Evolutionary conservation across 2,888 invertebrate genomes (phyloP), one percentile per base, ranked within the genome.

Genomic region (Enchytraeus crypticus): DNA sequence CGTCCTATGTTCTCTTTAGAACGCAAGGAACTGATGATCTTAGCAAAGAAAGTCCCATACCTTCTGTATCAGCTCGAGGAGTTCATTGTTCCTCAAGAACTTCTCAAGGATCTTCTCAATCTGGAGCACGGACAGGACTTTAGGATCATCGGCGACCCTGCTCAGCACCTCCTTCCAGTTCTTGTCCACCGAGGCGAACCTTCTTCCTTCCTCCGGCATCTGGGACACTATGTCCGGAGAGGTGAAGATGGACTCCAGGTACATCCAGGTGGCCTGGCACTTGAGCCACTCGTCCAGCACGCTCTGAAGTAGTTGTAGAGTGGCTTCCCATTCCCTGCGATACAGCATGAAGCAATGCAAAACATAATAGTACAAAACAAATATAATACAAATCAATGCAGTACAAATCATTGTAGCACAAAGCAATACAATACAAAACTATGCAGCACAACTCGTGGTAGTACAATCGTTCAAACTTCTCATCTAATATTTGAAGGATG

Each of bases 191-290:
- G 92, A 90, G 77, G 89, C 89, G 77, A 96, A 96, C 65, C 91
- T 84, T 34, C 95, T 84, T 0, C 92, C 93, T 82, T 96, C 95
- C 79, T 95, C 95, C 0, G 95, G 95, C 86, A 96, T 95, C 81
- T 95, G 93, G 68, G 91, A 90, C 79, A 95, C 93, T 75, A 96
- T 96, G 78, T 96, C 95, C 0, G 95, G 93, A 23, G 92, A 93
- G 1, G 90, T 89, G 80, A 96, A 95, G 71, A 96, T 95, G 0
- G 95, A 95, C 76, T 96, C 95, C 71, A 96, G 82, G 75, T 96
- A 95, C 85, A 95, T 89, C 95, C 95, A 96, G 5, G 92, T 93
- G 3, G 89, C 85, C 80, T 96, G 95, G 1, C 96, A 95, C 74
- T 88, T 89, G 55, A 95, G 79, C 95, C 95, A 96, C 66, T 92